These are phyloP conservation scores for Phrynocephalus guinanensis DNA, from an alignment of 2,797 vertebrate genomes.

Conservation along the genomic window DNA sequence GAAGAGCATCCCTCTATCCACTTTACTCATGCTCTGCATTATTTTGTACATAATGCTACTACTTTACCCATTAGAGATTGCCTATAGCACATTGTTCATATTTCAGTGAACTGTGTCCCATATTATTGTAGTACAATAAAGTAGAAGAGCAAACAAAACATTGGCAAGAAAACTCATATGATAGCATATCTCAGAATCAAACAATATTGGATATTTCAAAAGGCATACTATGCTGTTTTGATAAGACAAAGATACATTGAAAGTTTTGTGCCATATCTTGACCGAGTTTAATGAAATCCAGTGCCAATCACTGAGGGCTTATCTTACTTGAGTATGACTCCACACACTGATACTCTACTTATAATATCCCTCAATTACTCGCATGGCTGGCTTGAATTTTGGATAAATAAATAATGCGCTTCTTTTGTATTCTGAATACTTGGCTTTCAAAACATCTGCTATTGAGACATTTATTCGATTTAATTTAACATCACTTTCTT, in stretches of 20 bases:
- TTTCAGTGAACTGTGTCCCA: conserved; percentile 33
- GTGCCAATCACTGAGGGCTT: neutral
- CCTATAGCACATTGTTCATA: conserved; percentile 4
- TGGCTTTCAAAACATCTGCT: neutral
- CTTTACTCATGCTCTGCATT: too few relatives aligned
- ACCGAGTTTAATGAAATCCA: neutral
- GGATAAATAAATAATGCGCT: conserved; percentile 3
- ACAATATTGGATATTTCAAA: neutral
- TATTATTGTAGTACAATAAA: conserved; percentile 6
- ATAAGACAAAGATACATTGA: neutral
- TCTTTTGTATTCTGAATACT: neutral
- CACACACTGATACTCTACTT: neutral
- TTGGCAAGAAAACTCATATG: neutral
- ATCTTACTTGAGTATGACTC: neutral
- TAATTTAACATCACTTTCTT: neutral
- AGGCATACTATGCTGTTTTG: neutral
- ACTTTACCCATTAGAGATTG: too few relatives aligned
- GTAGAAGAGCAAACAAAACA: conserved; percentile 16
- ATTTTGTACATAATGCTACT: neutral
- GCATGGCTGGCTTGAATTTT: neutral
- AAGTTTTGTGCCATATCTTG: neutral
- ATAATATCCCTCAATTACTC: neutral
- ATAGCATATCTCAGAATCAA: neutral
- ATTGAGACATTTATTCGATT: neutral
- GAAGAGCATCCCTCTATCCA: too few relatives aligned